Conservation (phyloP, 37 sponge, comb jelly and placozoan genomes). For the Beroe forskalii region DNA sequence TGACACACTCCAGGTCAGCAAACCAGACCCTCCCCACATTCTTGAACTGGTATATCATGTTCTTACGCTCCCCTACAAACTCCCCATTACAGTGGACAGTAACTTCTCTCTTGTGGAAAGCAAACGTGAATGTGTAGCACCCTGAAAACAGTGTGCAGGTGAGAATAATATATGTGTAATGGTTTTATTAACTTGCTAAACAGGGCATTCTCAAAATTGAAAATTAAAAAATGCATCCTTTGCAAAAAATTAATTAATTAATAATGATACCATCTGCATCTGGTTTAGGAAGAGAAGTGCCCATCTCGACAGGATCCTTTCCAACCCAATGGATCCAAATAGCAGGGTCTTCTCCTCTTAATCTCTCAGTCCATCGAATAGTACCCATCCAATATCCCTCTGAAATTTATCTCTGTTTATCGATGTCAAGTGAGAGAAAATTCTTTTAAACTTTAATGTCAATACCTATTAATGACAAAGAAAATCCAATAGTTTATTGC, state of each 20-base stretch:
- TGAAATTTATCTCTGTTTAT: too few relatives aligned
- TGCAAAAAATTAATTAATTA: not conserved
- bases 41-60: slow-evolving; percentile 27
- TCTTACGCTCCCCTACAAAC: not conserved
- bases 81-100: slow-evolving; percentile 46
- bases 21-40: slow-evolving; percentile 55
- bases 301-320: slow-evolving; percentile 58
- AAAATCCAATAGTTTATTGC: too few relatives aligned
- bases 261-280: not conserved
- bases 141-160: too few relatives aligned
- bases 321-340: slow-evolving; percentile 57
- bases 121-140: slow-evolving; percentile 21
- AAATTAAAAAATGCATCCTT: too few relatives aligned
- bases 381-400: slow-evolving; percentile 61
- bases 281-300: not conserved
- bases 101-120: not conserved
- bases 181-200: too few relatives aligned
- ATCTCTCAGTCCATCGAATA: not conserved
- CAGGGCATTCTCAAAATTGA: too few relatives aligned
- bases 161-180: too few relatives aligned
- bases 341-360: slow-evolving; percentile 47
- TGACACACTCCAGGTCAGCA: slow-evolving; percentile 30
- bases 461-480: too few relatives aligned
- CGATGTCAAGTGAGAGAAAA: too few relatives aligned
- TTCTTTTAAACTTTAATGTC: too few relatives aligned